Evolutionary conservation across 2,113 vertebrate genomes (phyloP).

Genomic region (Tor tambroides): DNA sequence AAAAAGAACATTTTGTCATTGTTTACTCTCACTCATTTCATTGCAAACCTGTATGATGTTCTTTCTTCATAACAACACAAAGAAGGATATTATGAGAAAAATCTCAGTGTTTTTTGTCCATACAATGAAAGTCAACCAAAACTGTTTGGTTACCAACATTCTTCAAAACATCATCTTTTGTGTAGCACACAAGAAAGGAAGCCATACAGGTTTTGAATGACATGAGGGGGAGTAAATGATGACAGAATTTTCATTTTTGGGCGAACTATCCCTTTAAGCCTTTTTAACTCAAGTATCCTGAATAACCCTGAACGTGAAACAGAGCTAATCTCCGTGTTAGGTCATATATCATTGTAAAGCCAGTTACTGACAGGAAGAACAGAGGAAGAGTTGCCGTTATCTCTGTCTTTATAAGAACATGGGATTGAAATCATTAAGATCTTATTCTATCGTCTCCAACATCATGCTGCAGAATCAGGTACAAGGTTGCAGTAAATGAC

Average conservation of each 20-base stretch:
- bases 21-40: not conserved
- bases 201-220: not conserved
- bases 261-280: not conserved
- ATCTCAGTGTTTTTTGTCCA: not conserved
- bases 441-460: constrained; percentile 6
- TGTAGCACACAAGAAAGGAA: not conserved
- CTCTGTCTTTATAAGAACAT: constrained; percentile 7
- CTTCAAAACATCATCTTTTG: not conserved
- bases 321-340: not conserved
- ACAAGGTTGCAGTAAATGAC: constrained; percentile 36
- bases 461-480: constrained; percentile 14
- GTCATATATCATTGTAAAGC: not conserved
- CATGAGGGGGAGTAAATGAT: not conserved
- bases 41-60: not conserved
- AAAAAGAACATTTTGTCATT: too few species aligned
- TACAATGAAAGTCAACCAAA: not conserved
- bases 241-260: not conserved
- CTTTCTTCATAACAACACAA: not conserved
- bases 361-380: not conserved
- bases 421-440: constrained; percentile 35
- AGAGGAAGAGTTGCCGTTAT: constrained; percentile 19
- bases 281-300: not conserved
- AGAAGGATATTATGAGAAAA: not conserved
- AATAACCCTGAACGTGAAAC: constrained; percentile 19
- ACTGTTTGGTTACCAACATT: not conserved